Evolutionary conservation across 2,113 vertebrate species (phyloP).

Genomic region (Dermatemys mawii): DNA sequence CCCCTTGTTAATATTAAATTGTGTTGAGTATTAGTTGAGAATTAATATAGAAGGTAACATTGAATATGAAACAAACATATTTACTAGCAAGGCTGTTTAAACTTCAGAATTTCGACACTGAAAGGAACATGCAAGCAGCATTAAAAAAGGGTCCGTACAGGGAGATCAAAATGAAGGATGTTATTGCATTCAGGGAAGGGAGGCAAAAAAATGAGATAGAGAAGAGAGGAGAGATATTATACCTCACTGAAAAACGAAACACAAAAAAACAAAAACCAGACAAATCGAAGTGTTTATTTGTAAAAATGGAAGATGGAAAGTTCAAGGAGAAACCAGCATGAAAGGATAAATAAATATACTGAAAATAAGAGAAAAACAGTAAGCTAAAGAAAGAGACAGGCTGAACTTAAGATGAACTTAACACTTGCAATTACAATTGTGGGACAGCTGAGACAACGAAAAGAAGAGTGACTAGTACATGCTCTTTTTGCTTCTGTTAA

Average conservation of each 20-base stretch:
- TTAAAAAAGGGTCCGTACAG: not conserved
- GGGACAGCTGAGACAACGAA: not conserved
- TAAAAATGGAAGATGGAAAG: not conserved
- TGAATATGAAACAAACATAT: not conserved
- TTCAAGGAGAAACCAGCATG: constrained; percentile 20
- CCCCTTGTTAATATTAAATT: not conserved
- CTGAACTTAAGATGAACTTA: not conserved
- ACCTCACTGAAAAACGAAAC: not conserved
- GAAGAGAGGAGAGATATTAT: not conserved
- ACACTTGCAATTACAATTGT: not conserved
- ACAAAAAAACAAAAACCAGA: not conserved
- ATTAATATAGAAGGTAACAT: not conserved
- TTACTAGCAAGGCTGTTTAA: not conserved
- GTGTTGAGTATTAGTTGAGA: not conserved
- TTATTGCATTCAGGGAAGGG: not conserved
- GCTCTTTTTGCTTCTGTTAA: not conserved
- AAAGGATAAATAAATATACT: not conserved
- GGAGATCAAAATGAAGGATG: not conserved
- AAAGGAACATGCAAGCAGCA: not conserved
- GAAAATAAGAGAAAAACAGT: constrained; percentile 21
- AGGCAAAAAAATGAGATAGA: not conserved
- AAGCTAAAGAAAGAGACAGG: not conserved
- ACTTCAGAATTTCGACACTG: not conserved
- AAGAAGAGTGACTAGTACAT: not conserved
- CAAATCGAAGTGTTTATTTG: constrained; percentile 10